phyloP scores from a whole-genome alignment of 2,888 invertebrate genomes.

The Epinotia nisella region DNA sequence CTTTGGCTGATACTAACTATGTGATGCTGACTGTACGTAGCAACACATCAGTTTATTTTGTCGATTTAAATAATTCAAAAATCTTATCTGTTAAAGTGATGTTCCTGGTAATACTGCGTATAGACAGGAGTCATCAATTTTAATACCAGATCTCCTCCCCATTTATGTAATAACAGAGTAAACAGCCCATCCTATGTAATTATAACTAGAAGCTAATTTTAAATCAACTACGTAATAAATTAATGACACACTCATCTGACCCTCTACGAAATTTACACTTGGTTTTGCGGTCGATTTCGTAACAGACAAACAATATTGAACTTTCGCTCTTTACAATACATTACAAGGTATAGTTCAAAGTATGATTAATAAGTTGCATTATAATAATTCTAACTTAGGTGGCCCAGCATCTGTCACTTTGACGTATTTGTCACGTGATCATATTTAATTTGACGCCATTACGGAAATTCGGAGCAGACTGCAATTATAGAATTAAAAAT shows the following conservation, averaged over 20 bases:
- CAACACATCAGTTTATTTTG: background rate
- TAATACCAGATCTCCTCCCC: constrained; percentile 40
- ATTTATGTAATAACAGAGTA: constrained; percentile 44
- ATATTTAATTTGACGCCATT: constrained; percentile 71
- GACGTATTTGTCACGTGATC: constrained; percentile 82
- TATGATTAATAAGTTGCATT: background rate
- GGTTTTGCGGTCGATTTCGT: constrained; percentile 20
- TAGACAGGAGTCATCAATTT: constrained; percentile 30
- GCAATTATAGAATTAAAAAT: constrained; percentile 82
- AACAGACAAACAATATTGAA: constrained; percentile 36
- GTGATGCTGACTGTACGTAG: no score
- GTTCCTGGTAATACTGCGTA: background rate
- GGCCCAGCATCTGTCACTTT: constrained; percentile 73
- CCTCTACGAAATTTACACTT: constrained; percentile 48
- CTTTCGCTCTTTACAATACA: constrained; percentile 37
- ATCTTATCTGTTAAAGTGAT: background rate
- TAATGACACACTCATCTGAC: constrained; percentile 61
- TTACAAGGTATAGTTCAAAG: background rate
- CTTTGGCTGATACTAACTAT: no score
- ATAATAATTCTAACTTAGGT: constrained; percentile 44
- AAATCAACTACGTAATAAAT: constrained; percentile 65
- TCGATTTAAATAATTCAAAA: background rate
- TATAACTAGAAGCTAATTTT: constrained; percentile 54
- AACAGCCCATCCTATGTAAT: constrained; percentile 44
- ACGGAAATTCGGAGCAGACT: constrained; percentile 60